Evolutionary conservation across 92 coral and sea anemone genomes (phyloP).

Genomic region (Anthopleura xanthogrammica): DNA sequence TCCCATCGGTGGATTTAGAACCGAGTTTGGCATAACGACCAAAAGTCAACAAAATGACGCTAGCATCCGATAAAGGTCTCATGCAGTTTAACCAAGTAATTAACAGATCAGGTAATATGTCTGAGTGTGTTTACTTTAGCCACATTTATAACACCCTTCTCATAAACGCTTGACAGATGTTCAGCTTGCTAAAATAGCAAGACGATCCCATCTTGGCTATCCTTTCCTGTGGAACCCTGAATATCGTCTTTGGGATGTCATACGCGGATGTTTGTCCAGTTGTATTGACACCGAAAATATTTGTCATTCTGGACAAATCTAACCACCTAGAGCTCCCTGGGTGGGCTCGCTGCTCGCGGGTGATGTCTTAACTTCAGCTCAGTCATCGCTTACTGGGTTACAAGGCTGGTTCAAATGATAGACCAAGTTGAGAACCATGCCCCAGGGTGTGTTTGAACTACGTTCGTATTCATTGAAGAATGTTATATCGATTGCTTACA

Average conservation of each 20-base stretch:
- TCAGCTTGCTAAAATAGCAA: conserved; percentile 13
- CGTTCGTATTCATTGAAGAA: too few species aligned
- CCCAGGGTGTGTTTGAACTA: too few species aligned
- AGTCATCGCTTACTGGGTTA: background rate
- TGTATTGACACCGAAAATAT: conserved; percentile 29
- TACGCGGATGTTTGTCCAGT: conserved; percentile 31
- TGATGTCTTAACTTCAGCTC: background rate
- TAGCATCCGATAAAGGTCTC: conserved; percentile 74
- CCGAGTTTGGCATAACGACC: conserved; percentile 18
- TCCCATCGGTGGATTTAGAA: conserved; percentile 4
- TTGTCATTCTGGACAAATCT: conserved; percentile 3
- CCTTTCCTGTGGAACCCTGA: conserved; percentile 24
- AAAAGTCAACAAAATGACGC: conserved; percentile 67
- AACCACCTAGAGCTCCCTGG: background rate
- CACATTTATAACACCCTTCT: conserved; percentile 54
- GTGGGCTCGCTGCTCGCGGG: background rate
- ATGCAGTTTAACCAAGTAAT: conserved; percentile 89
- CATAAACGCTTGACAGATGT: conserved; percentile 62
- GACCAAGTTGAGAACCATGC: too few species aligned
- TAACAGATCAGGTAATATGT: conserved; percentile 77
- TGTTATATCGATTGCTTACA: too few species aligned
- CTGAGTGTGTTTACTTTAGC: conserved; percentile 54
- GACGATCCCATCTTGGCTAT: conserved; percentile 16
- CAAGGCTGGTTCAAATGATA: too few species aligned
- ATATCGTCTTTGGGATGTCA: conserved; percentile 35